Evolutionary conservation across 2,113 vertebrate genomes (phyloP), one percentile per base, ranked within the genome.

Genomic region (Scophthalmus maximus): DNA sequence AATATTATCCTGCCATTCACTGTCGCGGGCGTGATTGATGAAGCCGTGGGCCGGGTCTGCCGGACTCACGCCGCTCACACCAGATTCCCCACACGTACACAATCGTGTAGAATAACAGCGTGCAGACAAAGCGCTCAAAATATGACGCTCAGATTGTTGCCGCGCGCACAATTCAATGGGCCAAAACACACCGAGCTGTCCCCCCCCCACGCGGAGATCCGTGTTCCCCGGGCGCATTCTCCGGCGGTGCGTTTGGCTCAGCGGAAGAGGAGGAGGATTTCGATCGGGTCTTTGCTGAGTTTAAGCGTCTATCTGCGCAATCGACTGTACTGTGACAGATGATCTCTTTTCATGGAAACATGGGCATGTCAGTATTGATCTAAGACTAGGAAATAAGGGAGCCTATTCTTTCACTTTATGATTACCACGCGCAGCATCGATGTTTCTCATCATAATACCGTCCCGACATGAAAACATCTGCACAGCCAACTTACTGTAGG

Each of bases 1-100:
- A 92, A 93, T 92, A 92, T 93, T 92, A 91, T 93, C 81, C 91
- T 93, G 91, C 86, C 91, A 90, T 85, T 92, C 88, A 90, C 79
- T 92, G 91, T 89, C 87, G 76, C 56, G 2, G n/a, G 7, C 0
- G 80, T 92, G 91, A 93, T 92, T 92, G 90, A 93, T 93, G 89
- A 91, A 82, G 86, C 46, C 8, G 42, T 82, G 78, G 58, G n/a
- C n/a, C 53, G 68, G 70, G 64, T n/a, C n/a, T n/a, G 52, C 68
- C 56, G 36, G n/a, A 62, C 80, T 58, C 72, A 1, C 62, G 14
- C 34, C 9, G 27, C 67, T 73, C 74, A 12, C 49, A 51, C 15
- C 59, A 67, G 40, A 52, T 74, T n/a, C 68, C 73, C 71, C 17
- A 77, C 69, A 14, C 42, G 56, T n/a, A n/a, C n/a, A 49, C 67